Percentiles rank a stretch among this genome's conserved stretches.
phyloP scores from a whole-genome alignment of 2,797 vertebrate species.

The Falco concolor region DNA sequence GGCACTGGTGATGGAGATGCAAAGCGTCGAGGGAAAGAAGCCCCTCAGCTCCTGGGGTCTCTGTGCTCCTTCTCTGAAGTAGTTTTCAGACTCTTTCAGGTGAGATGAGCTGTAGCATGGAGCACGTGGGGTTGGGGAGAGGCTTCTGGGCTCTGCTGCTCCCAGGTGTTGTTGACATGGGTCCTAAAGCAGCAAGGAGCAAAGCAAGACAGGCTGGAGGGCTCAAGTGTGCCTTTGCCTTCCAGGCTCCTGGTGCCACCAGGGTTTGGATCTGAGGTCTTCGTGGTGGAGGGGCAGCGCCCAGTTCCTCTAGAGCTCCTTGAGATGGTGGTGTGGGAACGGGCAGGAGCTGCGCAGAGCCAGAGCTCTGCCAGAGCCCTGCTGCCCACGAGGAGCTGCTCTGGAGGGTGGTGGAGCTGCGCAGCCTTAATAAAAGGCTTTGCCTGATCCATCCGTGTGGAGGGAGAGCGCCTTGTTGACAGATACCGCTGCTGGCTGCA shows the following conservation, averaged over 20 bases:
- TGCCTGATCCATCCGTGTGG: not conserved
- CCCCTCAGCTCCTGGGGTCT: not conserved
- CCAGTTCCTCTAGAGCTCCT: not conserved
- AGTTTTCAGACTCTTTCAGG: not conserved
- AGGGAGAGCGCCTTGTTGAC: not conserved
- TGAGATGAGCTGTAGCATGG: not conserved
- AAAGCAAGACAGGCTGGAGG: not conserved
- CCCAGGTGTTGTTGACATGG: not conserved
- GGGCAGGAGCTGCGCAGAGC: not conserved
- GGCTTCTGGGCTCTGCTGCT: not conserved
- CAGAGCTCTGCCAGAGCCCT: not conserved
- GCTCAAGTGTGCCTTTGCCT: not conserved
- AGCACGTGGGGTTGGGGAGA: not conserved
- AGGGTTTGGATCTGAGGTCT: not conserved
- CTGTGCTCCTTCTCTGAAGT: not conserved
- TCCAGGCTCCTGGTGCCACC: not conserved
- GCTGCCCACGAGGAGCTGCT: not conserved
- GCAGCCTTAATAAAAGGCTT: not conserved
- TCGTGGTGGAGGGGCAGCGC: not conserved
- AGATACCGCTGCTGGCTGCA: constrained; percentile 28
- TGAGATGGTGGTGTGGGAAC: not conserved
- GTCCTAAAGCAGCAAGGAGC: not conserved
- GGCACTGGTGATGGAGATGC: not conserved
- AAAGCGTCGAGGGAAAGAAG: not conserved
- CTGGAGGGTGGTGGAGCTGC: not conserved